These are phyloP conservation scores for Mythimna ferrago DNA, from an alignment of 2,888 invertebrate species.

Conservation along the genomic window DNA sequence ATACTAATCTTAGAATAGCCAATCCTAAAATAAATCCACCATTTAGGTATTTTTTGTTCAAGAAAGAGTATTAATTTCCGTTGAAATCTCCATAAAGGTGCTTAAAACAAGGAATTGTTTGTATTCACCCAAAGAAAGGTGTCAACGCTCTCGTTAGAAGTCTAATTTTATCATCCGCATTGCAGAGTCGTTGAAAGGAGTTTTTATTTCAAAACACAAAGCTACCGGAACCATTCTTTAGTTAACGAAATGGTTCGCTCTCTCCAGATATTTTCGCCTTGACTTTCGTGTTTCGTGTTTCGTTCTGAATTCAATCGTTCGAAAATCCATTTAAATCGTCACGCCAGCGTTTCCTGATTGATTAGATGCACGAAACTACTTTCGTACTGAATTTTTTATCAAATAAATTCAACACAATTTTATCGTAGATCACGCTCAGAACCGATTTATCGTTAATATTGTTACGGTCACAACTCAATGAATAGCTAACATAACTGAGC, in stretches of 20 bases:
- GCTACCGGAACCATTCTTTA: constrained; percentile 39
- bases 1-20: not conserved
- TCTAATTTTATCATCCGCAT: constrained; percentile 55
- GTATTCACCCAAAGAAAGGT: constrained; percentile 23
- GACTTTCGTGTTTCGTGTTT: constrained; percentile 32
- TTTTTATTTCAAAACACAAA: constrained; percentile 55
- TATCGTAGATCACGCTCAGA: constrained; percentile 4
- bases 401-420: constrained; percentile 21
- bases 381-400: constrained; percentile 26
- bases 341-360: constrained; percentile 54
- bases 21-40: not conserved
- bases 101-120: constrained; percentile 11
- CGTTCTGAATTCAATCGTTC: constrained; percentile 27
- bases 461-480: not conserved
- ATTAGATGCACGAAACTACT: constrained; percentile 46
- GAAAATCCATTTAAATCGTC: constrained; percentile 53
- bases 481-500: not conserved
- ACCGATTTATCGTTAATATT: constrained; percentile 6
- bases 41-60: not conserved
- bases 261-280: constrained; percentile 34
- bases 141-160: constrained; percentile 32
- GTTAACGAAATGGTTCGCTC: constrained; percentile 36
- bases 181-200: constrained; percentile 45
- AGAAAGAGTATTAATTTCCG: not conserved
- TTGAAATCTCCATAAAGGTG: not conserved